A percentile compares a stretch with the other conserved stretches of the same genome.
phyloP scores from a whole-genome alignment of 2,113 vertebrate species.

The Paratilapia polleni region DNA sequence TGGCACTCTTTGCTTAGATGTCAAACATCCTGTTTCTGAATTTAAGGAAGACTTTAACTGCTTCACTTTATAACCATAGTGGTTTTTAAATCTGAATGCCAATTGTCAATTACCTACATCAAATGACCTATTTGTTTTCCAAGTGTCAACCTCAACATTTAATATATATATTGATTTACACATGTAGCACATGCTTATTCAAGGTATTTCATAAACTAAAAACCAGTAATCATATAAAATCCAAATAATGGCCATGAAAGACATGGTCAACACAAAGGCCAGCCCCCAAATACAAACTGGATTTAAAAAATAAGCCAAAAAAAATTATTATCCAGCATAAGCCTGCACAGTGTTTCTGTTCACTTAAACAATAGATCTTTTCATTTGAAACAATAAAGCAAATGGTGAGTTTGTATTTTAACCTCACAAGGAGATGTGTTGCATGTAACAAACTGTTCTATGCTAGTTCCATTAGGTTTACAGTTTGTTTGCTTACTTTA shows the following conservation, averaged over 20 bases:
- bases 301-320: neutral
- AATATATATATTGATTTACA: constrained; percentile 54
- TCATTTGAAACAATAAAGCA: neutral
- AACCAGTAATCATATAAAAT: neutral
- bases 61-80: neutral
- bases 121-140: constrained; percentile 42
- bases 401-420: neutral
- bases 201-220: too few relatives aligned
- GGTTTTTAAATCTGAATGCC: neutral
- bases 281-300: neutral
- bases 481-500: neutral
- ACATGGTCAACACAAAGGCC: neutral
- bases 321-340: neutral
- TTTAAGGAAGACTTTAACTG: neutral
- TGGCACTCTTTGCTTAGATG: neutral
- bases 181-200: neutral
- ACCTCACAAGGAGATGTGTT: neutral
- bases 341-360: too few relatives aligned
- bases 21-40: neutral
- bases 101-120: constrained; percentile 74
- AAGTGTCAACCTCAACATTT: neutral
- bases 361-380: fast-evolving
- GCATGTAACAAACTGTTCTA: neutral
- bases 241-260: neutral
- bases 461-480: neutral